A percentile compares a stretch with the other conserved stretches of the same genome.
phyloP scores from a whole-genome alignment of 1,140 invertebrate genomes.

The Sinonovacula constricta region DNA sequence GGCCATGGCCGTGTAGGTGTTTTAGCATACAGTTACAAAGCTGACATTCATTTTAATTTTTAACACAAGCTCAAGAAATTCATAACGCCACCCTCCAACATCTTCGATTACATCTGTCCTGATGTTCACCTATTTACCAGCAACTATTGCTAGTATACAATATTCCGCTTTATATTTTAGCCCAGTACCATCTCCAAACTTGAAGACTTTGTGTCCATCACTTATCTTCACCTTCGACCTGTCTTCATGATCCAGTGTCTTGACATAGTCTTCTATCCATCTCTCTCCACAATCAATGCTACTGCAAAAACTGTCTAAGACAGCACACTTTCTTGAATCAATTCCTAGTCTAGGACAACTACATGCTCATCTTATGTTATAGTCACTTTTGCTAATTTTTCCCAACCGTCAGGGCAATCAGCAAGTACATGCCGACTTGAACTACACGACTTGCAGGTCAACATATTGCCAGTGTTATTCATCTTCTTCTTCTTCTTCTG shows the following conservation, averaged over 20 bases:
- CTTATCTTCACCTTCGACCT: no score
- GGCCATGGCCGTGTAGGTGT: constrained; percentile 30
- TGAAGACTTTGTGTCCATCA: no score
- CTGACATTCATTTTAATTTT: constrained; percentile 17
- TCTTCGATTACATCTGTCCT: constrained; percentile 52
- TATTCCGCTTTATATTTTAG: constrained; percentile 33
- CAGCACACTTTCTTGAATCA: no score
- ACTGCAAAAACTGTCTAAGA: no score
- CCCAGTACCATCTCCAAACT: constrained; percentile 50
- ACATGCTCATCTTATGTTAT: constrained; percentile 40
- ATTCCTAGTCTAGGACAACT: no score
- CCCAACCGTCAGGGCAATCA: constrained; percentile 60
- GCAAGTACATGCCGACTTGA: constrained; percentile 53
- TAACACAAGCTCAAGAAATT: not conserved
- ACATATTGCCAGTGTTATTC: constrained; percentile 30
- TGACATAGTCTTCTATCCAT: no score
- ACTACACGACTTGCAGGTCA: constrained; percentile 56
- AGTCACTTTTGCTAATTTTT: constrained; percentile 45
- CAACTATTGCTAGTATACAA: constrained; percentile 24
- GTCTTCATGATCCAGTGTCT: no score
- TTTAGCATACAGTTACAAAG: constrained; percentile 28
- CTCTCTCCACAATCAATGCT: no score
- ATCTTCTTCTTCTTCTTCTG: constrained; percentile 41
- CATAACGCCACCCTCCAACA: constrained; percentile 35
- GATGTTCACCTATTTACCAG: constrained; percentile 27